Evolutionary conservation across 2,113 vertebrate genomes (phyloP), one percentile per base, ranked within the genome.

Genomic region (Guaruba guarouba): DNA sequence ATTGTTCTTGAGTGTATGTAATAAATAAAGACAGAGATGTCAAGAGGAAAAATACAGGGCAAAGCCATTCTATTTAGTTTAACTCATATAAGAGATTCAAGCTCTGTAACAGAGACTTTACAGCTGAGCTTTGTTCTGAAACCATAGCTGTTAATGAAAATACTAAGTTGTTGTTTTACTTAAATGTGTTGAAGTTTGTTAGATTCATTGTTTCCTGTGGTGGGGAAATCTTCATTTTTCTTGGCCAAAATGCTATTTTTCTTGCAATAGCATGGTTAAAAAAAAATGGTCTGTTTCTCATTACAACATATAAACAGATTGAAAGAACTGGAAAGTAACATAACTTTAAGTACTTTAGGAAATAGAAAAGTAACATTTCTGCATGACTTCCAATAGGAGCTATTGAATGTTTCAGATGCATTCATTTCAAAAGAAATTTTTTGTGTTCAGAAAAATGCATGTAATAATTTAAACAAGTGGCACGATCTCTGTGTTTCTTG

Each of bases 161-260:
- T 96, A 96, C 78, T 43, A 91, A 96, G 92, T 96, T 95, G 82
- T 98, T 98, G 93, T 97, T 98, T 97, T 97, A 95, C 88, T 98
- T 97, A 97, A 97, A 96, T 97, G 77, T 96, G 96, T 97, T 98
- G 97, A 97, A 97, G 91, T 90, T 98, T 97, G 97, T 97, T 97
- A 97, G 96, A 98, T 98, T 98, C 93, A 91, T 98, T 98, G 94
- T 98, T 98, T 98, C 98, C 98, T 97, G 95, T 97, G 83, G 67
- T 97, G 94, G 93, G 33, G 93, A 98, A 98, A 97, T 95, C 83
- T 97, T 86, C 91, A 93, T 98, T 98, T 98, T 95, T 97, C 94
- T 97, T 98, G 97, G 97, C 97, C 82, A 97, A 96, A 97, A 89
- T 91, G 67, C 88, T 98, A 77, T 98, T 98, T 98, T 98, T 97